Evolutionary conservation across 2,797 vertebrate species (phyloP).

Genomic region (Heliangelus exortis): DNA sequence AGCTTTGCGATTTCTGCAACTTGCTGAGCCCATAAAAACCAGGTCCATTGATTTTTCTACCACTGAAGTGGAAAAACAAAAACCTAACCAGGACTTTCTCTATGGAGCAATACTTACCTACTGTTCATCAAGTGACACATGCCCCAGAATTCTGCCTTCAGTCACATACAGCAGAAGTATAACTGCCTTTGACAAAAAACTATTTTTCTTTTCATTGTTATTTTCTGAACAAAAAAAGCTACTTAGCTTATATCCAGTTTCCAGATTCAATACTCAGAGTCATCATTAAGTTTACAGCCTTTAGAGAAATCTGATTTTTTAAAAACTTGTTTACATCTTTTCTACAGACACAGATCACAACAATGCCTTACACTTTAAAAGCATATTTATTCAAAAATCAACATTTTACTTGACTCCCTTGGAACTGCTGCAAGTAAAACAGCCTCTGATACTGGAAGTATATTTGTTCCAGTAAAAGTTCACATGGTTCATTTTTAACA

Average conservation of each 20-base stretch:
- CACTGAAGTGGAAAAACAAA: not conserved
- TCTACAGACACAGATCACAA: not conserved
- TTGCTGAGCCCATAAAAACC: not conserved
- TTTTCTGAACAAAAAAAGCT: not conserved
- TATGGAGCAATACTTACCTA: accelerated
- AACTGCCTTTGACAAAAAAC: not conserved
- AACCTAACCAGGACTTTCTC: not conserved
- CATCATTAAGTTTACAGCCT: not conserved
- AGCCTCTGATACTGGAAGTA: not conserved
- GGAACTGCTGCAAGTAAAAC: not conserved
- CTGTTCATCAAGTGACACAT: not conserved
- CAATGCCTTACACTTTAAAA: not conserved
- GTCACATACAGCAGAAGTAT: not conserved
- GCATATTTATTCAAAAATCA: not conserved
- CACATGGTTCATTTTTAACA: not conserved
- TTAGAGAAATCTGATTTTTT: not conserved
- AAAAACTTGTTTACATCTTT: not conserved
- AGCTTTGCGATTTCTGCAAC: not conserved
- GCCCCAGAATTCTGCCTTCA: not conserved
- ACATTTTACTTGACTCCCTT: not conserved
- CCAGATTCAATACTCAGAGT: not conserved
- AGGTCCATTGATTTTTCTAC: not conserved
- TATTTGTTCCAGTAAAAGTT: not conserved
- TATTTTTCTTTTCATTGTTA: not conserved
- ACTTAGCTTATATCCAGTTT: not conserved